These are phyloP conservation scores for Mamestra brassicae DNA, from an alignment of 2,888 invertebrate genomes.

Conservation along the genomic window DNA sequence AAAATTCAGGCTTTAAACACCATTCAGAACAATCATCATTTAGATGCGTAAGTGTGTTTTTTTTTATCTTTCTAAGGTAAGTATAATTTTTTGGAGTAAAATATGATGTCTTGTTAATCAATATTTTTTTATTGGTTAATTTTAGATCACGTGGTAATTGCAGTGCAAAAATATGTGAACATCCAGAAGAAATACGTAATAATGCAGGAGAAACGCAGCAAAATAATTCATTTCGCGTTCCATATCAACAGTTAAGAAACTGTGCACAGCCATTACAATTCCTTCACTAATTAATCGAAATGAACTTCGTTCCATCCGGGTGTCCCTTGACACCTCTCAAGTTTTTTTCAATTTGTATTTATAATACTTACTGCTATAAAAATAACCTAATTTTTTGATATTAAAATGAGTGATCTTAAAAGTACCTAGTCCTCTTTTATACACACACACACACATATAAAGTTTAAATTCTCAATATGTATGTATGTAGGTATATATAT, in stretches of 20 bases:
- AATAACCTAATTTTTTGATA: slow-evolving; percentile 4
- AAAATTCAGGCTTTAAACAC: slow-evolving; percentile 32
- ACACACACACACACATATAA: neutral
- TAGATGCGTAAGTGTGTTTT: slow-evolving; percentile 19
- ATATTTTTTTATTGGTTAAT: neutral
- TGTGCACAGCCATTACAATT: no score
- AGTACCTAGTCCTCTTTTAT: slow-evolving; percentile 8
- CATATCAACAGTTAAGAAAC: no score
- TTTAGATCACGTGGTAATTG: no score
- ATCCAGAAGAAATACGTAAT: no score
- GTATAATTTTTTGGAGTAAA: slow-evolving; percentile 1
- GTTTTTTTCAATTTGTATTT: no score
- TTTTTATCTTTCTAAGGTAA: slow-evolving; percentile 12
- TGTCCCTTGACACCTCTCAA: no score
- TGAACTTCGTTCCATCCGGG: no score
- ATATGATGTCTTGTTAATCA: slow-evolving; percentile 9
- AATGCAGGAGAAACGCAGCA: no score
- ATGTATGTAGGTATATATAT: neutral
- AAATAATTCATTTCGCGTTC: no score
- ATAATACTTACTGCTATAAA: slow-evolving; percentile 6
- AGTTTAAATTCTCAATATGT: slow-evolving; percentile 4
- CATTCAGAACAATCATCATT: slow-evolving; percentile 5
- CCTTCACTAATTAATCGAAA: no score
- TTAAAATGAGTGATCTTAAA: slow-evolving; percentile 4
- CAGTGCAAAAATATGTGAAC: no score